Evolutionary conservation across 1,140 invertebrate species (phyloP).

Genomic region (Magallana gigas): DNA sequence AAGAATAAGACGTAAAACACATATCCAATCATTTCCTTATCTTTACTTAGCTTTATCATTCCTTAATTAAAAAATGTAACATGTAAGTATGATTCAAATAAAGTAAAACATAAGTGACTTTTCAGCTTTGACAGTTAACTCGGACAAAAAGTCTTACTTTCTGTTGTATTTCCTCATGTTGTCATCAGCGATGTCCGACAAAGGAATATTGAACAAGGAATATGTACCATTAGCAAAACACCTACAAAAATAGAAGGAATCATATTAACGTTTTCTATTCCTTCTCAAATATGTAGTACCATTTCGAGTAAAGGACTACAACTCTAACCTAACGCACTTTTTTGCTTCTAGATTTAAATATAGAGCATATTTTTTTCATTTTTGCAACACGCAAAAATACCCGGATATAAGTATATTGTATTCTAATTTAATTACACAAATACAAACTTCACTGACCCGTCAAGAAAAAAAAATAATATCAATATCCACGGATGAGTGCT

Average conservation of each 20-base stretch:
- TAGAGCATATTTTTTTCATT: neutral
- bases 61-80: no score
- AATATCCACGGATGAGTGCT: slow-evolving; percentile 62
- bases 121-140: no score
- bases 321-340: neutral
- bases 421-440: neutral
- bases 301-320: neutral
- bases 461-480: slow-evolving; percentile 70
- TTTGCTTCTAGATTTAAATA: neutral
- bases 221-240: slow-evolving; percentile 63
- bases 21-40: no score
- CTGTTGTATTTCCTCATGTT: slow-evolving; percentile 63
- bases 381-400: neutral
- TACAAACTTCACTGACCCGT: slow-evolving; percentile 63
- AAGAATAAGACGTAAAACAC: no score
- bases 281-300: neutral
- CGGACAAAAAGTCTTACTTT: slow-evolving; percentile 36
- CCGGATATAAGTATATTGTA: neutral
- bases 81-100: no score
- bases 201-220: slow-evolving; percentile 72
- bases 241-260: slow-evolving; percentile 64
- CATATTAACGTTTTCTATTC: neutral
- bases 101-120: no score
- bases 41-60: no score
- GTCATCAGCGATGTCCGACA: slow-evolving; percentile 77